Conservation (phyloP, 1,140 invertebrate species). For the Nymphalis io region DNA sequence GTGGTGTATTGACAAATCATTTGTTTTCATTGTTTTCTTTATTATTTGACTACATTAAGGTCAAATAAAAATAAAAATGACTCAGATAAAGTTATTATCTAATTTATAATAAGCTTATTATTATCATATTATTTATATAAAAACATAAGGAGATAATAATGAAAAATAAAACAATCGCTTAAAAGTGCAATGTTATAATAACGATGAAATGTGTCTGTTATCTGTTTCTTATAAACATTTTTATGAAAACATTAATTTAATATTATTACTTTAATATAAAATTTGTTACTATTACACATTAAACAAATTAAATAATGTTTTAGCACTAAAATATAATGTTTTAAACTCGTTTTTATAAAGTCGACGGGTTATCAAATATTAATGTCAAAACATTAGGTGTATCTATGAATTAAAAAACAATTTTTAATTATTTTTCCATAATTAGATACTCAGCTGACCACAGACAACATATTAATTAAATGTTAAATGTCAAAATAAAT, state of each 20-base stretch:
- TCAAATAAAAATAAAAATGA: too few species aligned
- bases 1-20: too few species aligned
- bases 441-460: neutral
- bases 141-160: neutral
- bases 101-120: neutral
- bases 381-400: slow-evolving; percentile 2
- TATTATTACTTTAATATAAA: neutral
- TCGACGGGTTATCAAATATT: neutral
- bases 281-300: neutral
- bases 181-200: neutral
- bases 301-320: neutral
- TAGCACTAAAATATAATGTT: neutral
- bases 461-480: neutral
- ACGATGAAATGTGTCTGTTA: neutral
- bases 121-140: neutral
- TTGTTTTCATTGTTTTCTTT: neutral
- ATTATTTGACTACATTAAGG: neutral
- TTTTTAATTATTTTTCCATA: too few species aligned
- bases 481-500: neutral
- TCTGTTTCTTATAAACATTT: neutral
- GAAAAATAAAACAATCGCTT: neutral
- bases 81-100: too few species aligned
- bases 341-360: neutral
- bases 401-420: too few species aligned
- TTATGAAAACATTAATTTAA: neutral